These are phyloP conservation scores for Theretra japonica DNA, from an alignment of 2,888 invertebrate genomes.

Conservation along the genomic window DNA sequence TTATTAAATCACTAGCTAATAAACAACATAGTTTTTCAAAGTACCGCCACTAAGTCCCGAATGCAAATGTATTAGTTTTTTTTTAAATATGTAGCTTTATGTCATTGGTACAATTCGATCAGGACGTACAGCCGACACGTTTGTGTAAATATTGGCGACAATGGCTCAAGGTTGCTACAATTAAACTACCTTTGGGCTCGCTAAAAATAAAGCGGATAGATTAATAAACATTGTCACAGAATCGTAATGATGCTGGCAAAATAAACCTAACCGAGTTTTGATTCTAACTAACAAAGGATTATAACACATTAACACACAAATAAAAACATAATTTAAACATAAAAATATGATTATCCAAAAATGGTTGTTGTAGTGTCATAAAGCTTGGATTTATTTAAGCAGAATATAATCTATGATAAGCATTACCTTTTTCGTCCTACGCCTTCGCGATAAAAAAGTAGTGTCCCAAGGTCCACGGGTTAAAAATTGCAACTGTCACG, in stretches of 20 bases:
- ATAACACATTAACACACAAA: background rate
- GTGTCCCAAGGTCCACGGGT: conserved; percentile 50
- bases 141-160: conserved; percentile 71
- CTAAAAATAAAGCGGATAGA: conserved; percentile 50
- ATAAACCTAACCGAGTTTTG: background rate
- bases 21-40: background rate
- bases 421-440: conserved; percentile 61
- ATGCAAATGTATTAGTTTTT: conserved; percentile 13
- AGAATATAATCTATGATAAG: conserved; percentile 23
- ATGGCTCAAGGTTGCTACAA: conserved; percentile 64
- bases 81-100: conserved; percentile 44
- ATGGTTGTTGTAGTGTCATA: conserved; percentile 17
- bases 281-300: background rate
- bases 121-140: conserved; percentile 49
- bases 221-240: conserved; percentile 46
- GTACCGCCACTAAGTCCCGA: background rate
- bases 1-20: background rate
- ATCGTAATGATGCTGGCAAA: conserved; percentile 29
- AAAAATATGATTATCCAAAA: conserved; percentile 23
- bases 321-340: conserved; percentile 5
- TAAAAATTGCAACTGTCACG: conserved; percentile 57
- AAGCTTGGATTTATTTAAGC: conserved; percentile 18
- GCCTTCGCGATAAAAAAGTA: conserved; percentile 49
- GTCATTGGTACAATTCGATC: conserved; percentile 60
- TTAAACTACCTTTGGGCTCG: conserved; percentile 48